Evolutionary conservation across 1,140 invertebrate species (phyloP).

Genomic region (Gryllus bimaculatus): DNA sequence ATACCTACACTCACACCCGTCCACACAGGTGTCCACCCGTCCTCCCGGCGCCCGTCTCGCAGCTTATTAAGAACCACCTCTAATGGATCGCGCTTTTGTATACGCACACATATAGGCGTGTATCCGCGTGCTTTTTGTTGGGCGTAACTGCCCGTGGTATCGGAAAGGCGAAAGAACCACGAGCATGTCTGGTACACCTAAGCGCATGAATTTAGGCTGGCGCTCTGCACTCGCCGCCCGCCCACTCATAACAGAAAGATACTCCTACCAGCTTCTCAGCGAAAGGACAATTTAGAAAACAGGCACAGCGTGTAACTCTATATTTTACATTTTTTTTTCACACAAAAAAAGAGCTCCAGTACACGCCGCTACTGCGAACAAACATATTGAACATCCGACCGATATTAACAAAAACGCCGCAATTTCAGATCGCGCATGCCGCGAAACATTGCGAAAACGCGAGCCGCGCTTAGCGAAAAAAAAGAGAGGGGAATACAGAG

Average conservation of each 20-base stretch:
- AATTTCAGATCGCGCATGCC: not conserved
- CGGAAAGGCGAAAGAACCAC: not conserved
- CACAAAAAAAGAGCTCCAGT: not conserved
- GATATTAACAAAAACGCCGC: not conserved
- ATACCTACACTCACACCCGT: no score
- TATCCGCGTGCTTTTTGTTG: not conserved
- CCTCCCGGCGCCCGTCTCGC: not conserved
- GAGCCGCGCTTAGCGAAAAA: not conserved
- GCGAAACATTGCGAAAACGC: not conserved
- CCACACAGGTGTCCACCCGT: no score
- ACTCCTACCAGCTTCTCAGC: not conserved
- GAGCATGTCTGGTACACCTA: not conserved
- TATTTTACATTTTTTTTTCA: not conserved
- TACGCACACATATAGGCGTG: not conserved
- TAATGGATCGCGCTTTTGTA: slow-evolving; percentile 1
- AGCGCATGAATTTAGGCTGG: not conserved
- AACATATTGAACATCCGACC: not conserved
- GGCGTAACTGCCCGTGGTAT: not conserved
- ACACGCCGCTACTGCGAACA: not conserved
- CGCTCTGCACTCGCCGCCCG: no score
- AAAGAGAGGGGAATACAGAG: no score
- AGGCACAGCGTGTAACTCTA: not conserved
- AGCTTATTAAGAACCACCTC: not conserved
- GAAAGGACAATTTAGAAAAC: not conserved
- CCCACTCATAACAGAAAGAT: not conserved